Percentiles rank a stretch among this genome's conserved stretches.
These are phyloP conservation scores for Urocitellus parryii DNA, from an alignment of 2,113 vertebrate species.

Conservation along the genomic window DNA sequence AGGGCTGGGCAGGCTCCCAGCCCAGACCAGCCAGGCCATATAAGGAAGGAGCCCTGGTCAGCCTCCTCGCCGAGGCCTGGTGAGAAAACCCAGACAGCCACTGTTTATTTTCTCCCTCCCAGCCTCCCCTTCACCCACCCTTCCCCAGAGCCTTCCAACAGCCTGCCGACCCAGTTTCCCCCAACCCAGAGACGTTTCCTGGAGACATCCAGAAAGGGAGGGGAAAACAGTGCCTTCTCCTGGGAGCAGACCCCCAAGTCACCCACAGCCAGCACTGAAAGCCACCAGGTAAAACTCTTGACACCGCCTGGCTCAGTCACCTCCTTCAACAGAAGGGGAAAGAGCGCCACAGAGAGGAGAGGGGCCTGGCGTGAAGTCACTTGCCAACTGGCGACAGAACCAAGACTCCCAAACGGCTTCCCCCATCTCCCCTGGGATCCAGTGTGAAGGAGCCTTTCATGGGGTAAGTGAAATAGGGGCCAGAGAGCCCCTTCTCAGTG, in stretches of 20 bases:
- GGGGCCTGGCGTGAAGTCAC: not conserved
- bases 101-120: conserved; percentile 81
- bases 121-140: conserved; percentile 11
- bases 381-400: not conserved
- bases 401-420: not conserved
- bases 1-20: conserved; percentile 2
- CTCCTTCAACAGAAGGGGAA: not conserved
- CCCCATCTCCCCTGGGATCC: not conserved
- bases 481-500: not conserved
- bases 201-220: not conserved
- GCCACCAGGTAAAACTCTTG: not conserved
- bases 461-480: not conserved
- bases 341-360: not conserved
- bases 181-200: not conserved
- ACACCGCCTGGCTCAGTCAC: not conserved
- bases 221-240: not conserved
- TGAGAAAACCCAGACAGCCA: conserved; percentile 78
- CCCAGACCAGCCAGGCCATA: conserved; percentile 73
- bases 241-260: not conserved
- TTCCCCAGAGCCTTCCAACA: conserved; percentile 42
- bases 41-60: conserved; percentile 76
- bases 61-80: conserved; percentile 66
- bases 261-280: not conserved
- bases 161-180: conserved; percentile 48
- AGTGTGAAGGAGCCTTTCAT: not conserved